A percentile compares a stretch with the other conserved stretches of the same genome.
Conservation (phyloP, 2,113 vertebrate genomes). For the Melanotaenia duboulayi region DNA sequence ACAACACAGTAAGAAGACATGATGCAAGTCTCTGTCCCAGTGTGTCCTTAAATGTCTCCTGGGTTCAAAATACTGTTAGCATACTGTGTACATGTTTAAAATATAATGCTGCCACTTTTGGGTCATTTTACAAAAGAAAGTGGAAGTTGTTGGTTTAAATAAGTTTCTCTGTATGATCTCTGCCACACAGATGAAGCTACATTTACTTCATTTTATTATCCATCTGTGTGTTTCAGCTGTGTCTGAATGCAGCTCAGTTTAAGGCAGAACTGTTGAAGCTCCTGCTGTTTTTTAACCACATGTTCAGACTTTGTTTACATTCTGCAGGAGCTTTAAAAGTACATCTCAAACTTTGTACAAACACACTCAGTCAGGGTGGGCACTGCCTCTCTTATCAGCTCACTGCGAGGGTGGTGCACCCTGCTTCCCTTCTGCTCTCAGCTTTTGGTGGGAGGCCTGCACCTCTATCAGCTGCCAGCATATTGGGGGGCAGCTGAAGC, state of each 20-base stretch:
- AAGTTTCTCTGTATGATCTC: background rate
- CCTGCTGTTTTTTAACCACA: background rate
- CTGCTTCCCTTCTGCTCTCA: background rate
- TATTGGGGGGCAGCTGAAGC: conserved; percentile 2
- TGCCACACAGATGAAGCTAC: background rate
- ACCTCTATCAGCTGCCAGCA: conserved; percentile 57
- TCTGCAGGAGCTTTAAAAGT: background rate
- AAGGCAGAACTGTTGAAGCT: background rate
- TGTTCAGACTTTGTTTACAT: conserved; percentile 24
- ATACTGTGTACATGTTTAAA: background rate
- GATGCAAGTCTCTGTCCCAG: background rate
- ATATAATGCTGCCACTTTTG: background rate
- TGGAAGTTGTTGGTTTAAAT: background rate
- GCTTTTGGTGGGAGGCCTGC: conserved; percentile 4
- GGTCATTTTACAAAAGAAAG: background rate
- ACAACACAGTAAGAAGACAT: background rate
- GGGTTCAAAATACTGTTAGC: no score
- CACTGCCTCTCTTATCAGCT: conserved; percentile 55
- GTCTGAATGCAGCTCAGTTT: background rate
- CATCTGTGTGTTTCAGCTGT: background rate
- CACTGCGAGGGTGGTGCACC: conserved; percentile 20
- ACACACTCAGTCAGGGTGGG: background rate
- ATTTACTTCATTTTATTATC: background rate
- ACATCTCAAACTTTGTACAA: background rate
- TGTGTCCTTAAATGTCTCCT: background rate